Evolutionary conservation across 2,888 invertebrate genomes (phyloP).

Genomic region (Emmelina monodactyla): DNA sequence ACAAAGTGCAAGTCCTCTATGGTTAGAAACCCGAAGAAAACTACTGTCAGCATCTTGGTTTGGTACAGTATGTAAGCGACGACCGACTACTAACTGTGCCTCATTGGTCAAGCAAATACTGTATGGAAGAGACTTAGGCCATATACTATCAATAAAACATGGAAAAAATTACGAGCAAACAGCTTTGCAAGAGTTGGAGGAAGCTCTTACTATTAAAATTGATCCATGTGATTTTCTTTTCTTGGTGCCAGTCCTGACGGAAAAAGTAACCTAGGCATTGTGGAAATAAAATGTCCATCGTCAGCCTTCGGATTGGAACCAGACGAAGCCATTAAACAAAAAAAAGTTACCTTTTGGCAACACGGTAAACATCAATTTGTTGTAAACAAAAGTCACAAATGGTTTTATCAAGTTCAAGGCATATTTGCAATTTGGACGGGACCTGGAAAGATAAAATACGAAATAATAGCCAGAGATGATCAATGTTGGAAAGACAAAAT

Average conservation of each 20-base stretch:
- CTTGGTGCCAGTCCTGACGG: constrained; percentile 15
- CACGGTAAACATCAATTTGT: neutral
- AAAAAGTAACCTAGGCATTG: constrained; percentile 5
- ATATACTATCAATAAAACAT: constrained; percentile 1
- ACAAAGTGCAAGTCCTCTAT: constrained; percentile 1
- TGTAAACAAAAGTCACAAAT: neutral
- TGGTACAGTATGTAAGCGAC: constrained; percentile 4
- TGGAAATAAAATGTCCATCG: constrained; percentile 13
- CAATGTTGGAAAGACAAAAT: neutral
- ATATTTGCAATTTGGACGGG: neutral
- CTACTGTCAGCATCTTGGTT: constrained; percentile 7
- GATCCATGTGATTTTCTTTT: constrained; percentile 12
- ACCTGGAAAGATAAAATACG: neutral
- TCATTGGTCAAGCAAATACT: constrained; percentile 3
- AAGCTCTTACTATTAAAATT: constrained; percentile 9
- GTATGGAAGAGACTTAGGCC: neutral
- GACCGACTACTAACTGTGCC: neutral
- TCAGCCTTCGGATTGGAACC: constrained; percentile 3
- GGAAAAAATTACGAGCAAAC: constrained; percentile 1
- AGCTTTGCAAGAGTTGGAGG: constrained; percentile 2
- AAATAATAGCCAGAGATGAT: neutral
- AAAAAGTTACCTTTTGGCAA: constrained; percentile 4
- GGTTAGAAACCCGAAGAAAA: constrained; percentile 3
- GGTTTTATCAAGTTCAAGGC: neutral
- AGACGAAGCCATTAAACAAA: constrained; percentile 7